A percentile compares a stretch with the other conserved stretches of the same genome.
phyloP scores from a whole-genome alignment of 2,113 vertebrate genomes.

The Corvus moneduloides region DNA sequence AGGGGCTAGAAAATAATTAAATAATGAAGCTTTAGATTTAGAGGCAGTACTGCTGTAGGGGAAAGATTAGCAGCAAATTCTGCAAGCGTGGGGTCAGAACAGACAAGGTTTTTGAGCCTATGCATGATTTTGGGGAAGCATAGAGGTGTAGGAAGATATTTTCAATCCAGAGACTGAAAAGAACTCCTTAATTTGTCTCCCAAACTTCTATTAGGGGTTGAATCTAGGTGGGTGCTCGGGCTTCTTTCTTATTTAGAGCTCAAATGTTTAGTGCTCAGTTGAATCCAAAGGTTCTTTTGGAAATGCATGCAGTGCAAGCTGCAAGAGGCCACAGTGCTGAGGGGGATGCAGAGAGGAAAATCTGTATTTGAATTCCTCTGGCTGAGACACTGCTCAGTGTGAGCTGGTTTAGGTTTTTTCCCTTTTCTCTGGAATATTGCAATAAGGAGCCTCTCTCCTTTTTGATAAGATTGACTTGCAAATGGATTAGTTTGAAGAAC shows the following conservation, averaged over 20 bases:
- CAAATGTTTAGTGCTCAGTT: not conserved
- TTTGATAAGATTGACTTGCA: conserved; percentile 23
- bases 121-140: not conserved
- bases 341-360: not conserved
- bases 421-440: not conserved
- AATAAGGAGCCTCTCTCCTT: not conserved
- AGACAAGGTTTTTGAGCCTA: not conserved
- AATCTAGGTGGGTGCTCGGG: not conserved
- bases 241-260: not conserved
- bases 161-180: not conserved
- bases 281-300: not conserved
- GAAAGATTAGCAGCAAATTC: not conserved
- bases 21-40: not conserved
- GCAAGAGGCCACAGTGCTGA: not conserved
- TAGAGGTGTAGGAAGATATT: not conserved
- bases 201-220: not conserved
- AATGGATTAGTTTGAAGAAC: conserved; percentile 43
- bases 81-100: not conserved
- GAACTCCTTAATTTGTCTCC: not conserved
- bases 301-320: not conserved
- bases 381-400: not conserved
- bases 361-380: not conserved
- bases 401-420: not conserved
- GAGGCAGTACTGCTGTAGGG: not conserved
- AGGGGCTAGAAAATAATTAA: not conserved